Conservation (phyloP, 2,113 vertebrate species). For the Oxyruncus cristatus region DNA sequence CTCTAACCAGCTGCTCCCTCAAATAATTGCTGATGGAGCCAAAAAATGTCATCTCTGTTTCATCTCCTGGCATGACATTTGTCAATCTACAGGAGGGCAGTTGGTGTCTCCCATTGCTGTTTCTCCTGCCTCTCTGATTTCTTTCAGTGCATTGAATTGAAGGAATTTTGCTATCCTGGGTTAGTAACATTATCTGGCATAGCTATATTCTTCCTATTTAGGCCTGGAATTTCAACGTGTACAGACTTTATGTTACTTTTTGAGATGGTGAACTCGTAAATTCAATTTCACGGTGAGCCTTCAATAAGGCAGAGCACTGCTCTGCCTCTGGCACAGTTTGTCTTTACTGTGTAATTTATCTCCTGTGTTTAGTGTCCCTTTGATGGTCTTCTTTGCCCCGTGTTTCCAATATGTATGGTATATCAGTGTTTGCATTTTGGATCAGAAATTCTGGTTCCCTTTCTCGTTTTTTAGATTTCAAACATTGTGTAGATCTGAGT, state of each 20-base stretch:
- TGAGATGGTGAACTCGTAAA: neutral
- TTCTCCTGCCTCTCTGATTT: neutral
- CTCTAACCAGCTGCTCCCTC: neutral
- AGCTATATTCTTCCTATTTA: neutral
- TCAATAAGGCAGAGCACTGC: neutral
- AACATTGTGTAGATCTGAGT: neutral
- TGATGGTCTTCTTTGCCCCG: neutral
- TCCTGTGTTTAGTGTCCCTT: neutral
- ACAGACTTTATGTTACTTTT: neutral
- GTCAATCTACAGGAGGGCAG: neutral
- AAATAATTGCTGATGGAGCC: neutral
- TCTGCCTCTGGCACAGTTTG: neutral
- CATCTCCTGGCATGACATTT: neutral
- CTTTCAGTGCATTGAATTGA: neutral
- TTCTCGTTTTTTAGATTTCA: neutral
- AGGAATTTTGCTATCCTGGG: neutral
- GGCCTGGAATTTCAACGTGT: neutral
- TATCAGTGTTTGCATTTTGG: neutral
- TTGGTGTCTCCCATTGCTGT: neutral
- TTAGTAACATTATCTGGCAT: neutral
- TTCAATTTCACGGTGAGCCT: neutral
- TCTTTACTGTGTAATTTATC: neutral
- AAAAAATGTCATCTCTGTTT: constrained; percentile 4
- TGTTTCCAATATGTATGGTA: neutral
- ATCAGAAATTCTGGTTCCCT: neutral